Evolutionary conservation across 2,113 vertebrate species (phyloP), one percentile per base, ranked within the genome.

Genomic region (Plecotus auritus): DNA sequence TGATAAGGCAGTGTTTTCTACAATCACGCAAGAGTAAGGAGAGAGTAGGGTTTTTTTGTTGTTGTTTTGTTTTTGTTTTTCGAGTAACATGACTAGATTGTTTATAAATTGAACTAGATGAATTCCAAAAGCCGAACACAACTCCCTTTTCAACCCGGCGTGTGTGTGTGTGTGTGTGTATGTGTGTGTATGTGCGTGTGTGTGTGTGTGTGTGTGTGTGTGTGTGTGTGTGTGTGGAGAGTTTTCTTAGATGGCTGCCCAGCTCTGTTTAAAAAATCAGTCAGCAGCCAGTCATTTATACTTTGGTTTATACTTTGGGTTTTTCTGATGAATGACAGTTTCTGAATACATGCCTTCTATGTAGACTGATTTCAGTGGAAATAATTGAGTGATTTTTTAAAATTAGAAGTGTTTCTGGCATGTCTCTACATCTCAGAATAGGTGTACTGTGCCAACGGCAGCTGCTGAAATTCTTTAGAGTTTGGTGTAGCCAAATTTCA

Each of bases 271-370:
- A 67, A 95, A 95, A 89, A 93, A 23, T 49, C 45, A 95, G 18
- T 73, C 67, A 61, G 54, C 56, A 86, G 66, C 94, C 64, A 49
- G n/a, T 85, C 35, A 61, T 20, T 47, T 69, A 51, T 1, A 61
- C 12, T 3, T 89, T 67, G 0, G 1, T 20, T 47, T 69, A 51
- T 1, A 61, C 12, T 3, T 89, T 67, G 0, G 1, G 12, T 40
- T 96, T 95, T 95, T 80, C 73, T 67, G 37, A 69, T 66, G 89
- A 95, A 83, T 76, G 42, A 35, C 37, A 86, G 37, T 70, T 91
- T 88, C 37, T 73, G 47, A 88, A 80, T 59, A 26, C 13, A 77
- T 40, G 8, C 47, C 64, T 88, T 67, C 18, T 17, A 86, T 37
- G 20, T 32, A 54, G 42, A 40, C 22, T 66, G 30, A 84, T 94